These are phyloP conservation scores for Erebia aethiops DNA, from an alignment of 2,888 invertebrate species.

Conservation along the genomic window DNA sequence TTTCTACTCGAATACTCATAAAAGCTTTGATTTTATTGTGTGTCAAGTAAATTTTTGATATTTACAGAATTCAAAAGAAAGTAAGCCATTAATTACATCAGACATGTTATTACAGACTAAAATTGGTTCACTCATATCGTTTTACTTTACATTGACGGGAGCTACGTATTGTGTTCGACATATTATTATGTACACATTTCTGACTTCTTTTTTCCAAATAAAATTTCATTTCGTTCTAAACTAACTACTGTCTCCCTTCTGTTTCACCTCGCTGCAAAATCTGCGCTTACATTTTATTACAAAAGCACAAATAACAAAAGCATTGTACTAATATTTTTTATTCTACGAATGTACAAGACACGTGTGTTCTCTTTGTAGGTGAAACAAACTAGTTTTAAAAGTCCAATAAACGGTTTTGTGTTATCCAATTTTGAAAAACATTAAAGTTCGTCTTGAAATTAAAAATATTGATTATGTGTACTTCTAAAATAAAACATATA, in stretches of 20 bases:
- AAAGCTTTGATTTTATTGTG: background rate
- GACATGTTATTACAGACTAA: constrained; percentile 17
- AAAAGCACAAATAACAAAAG: constrained; percentile 31
- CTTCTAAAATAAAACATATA: background rate
- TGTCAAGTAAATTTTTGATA: too few relatives aligned
- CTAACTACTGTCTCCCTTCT: constrained; percentile 31
- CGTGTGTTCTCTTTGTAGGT: constrained; percentile 20
- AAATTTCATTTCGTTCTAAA: constrained; percentile 38
- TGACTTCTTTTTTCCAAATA: constrained; percentile 38
- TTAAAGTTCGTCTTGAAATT: background rate
- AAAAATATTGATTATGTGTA: background rate
- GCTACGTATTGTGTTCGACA: constrained; percentile 32
- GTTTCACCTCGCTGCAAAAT: constrained; percentile 32
- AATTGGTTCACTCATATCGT: constrained; percentile 33
- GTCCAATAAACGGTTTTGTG: constrained; percentile 3
- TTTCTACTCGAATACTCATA: background rate
- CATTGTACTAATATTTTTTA: constrained; percentile 26
- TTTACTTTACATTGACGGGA: constrained; percentile 34
- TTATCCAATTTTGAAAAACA: background rate
- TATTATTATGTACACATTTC: constrained; percentile 19
- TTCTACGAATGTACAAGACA: constrained; percentile 26
- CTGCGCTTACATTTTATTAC: constrained; percentile 30
- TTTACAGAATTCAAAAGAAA: background rate
- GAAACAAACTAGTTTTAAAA: constrained; percentile 9
- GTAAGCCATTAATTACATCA: constrained; percentile 23